phyloP scores from a whole-genome alignment of 2,888 invertebrate species.

The Acanthosepion pharaonis region DNA sequence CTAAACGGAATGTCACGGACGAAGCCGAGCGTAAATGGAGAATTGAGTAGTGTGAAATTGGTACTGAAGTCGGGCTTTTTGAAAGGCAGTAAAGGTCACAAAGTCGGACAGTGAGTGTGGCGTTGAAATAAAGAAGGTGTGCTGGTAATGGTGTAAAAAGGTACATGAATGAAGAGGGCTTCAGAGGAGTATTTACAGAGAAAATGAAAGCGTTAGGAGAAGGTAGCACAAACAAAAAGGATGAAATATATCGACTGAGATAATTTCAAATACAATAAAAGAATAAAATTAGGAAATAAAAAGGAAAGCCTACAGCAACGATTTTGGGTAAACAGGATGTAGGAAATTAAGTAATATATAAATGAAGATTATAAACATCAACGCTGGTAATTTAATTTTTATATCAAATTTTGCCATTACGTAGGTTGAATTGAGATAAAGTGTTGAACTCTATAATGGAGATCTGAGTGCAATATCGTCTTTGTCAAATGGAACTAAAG shows the following conservation, averaged over 20 bases:
- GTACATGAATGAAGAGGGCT: background rate
- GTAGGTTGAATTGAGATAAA: no score
- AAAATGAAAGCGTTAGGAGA: background rate
- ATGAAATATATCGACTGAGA: background rate
- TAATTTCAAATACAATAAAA: background rate
- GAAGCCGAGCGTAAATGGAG: background rate
- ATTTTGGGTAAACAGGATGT: no score
- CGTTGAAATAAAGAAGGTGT: background rate
- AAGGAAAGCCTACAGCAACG: no score
- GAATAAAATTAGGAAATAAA: background rate
- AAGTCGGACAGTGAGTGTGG: background rate
- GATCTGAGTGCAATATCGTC: no score
- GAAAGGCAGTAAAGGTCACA: background rate
- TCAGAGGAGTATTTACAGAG: background rate
- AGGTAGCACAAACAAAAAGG: background rate
- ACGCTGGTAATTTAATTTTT: no score
- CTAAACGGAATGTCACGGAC: constrained; percentile 33
- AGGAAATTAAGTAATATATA: no score
- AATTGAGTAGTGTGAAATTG: constrained; percentile 33
- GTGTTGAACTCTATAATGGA: no score
- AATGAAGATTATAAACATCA: no score
- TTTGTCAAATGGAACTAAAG: no score
- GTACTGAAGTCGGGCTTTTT: constrained; percentile 33
- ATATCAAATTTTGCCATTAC: no score
- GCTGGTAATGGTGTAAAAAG: background rate